phyloP scores from a whole-genome alignment of 2,797 vertebrate genomes.

The Anguilla megastoma region DNA sequence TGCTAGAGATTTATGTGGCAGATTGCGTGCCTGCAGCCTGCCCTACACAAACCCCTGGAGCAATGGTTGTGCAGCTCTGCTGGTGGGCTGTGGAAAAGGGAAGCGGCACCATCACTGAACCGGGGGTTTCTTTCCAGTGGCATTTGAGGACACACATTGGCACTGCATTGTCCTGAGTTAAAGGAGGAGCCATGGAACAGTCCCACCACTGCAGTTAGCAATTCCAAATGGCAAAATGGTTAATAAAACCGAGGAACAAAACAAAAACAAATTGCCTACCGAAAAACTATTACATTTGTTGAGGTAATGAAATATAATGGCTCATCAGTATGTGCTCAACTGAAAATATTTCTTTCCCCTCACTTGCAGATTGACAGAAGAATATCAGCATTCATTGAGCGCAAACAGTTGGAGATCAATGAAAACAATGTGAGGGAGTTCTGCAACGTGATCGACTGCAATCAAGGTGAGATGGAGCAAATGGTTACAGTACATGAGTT shows the following conservation, averaged over 20 bases:
- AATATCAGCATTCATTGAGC: slow-evolving; percentile 84
- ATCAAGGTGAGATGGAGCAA: slow-evolving; percentile 73
- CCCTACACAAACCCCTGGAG: too few relatives aligned
- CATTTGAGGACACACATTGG: too few relatives aligned
- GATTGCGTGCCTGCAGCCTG: neutral
- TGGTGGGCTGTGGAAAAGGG: too few relatives aligned
- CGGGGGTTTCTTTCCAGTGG: too few relatives aligned
- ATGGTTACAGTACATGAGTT: neutral
- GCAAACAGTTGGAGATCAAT: slow-evolving; percentile 83
- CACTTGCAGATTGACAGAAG: slow-evolving; percentile 75
- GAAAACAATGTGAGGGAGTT: slow-evolving; percentile 85
- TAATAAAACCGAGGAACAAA: neutral
- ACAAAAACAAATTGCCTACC: neutral
- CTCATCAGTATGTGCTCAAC: slow-evolving; percentile 2
- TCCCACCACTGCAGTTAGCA: neutral
- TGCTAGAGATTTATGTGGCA: neutral
- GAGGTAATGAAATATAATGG: neutral
- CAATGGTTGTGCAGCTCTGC: too few relatives aligned
- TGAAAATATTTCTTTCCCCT: slow-evolving; percentile 4
- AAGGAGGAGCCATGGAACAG: neutral
- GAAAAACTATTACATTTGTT: neutral
- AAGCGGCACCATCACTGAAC: too few relatives aligned
- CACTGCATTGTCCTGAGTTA: neutral
- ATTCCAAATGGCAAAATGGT: neutral
- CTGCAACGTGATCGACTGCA: slow-evolving; percentile 86